A percentile compares a stretch with the other conserved stretches of the same genome.
Evolutionary conservation across 1,140 invertebrate genomes (phyloP).

Genomic region (Sycophila sp.): DNA sequence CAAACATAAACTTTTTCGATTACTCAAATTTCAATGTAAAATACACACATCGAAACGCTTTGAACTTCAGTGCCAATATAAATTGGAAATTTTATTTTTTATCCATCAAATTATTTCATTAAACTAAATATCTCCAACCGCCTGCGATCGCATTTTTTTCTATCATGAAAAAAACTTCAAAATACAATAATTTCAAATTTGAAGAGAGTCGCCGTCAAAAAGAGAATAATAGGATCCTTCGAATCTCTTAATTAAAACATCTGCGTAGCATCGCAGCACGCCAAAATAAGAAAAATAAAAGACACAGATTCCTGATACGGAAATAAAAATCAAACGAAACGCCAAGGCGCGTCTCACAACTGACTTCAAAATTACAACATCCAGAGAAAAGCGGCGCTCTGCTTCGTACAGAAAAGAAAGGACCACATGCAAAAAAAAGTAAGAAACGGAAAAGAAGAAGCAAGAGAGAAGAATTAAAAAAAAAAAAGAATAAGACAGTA

Average conservation of each 20-base stretch:
- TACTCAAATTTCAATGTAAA: no score
- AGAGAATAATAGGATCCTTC: background rate
- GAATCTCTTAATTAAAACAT: background rate
- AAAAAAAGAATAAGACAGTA: background rate
- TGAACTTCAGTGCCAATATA: no score
- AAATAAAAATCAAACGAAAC: conserved; percentile 10
- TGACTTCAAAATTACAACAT: conserved; percentile 22
- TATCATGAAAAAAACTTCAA: no score
- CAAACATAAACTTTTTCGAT: no score
- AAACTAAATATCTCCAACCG: no score
- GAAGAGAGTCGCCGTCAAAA: no score
- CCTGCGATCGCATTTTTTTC: no score
- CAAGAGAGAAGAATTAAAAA: background rate
- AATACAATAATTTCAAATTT: no score
- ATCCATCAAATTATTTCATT: no score
- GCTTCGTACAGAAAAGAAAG: background rate
- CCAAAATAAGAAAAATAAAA: background rate
- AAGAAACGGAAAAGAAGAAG: background rate
- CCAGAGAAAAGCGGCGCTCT: conserved; percentile 1
- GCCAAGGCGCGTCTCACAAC: background rate
- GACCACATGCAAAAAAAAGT: background rate
- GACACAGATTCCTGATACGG: no score
- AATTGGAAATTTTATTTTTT: no score
- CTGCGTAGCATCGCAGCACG: background rate
- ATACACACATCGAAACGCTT: no score